phyloP scores from a whole-genome alignment of 2,113 vertebrate genomes.

The Percina caprodes region DNA sequence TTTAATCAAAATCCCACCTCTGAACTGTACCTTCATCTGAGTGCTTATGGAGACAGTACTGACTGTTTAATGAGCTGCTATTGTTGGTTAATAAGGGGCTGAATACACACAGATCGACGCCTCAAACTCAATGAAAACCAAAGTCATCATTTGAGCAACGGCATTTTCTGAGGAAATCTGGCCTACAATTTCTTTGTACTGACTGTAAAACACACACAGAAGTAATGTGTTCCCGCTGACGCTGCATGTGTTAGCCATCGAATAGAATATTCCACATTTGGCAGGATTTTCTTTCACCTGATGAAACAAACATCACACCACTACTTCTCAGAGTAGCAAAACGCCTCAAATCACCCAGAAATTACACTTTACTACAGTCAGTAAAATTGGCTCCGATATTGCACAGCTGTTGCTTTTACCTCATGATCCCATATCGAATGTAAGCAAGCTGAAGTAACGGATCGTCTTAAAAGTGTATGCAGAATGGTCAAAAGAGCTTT shows the following conservation, averaged over 20 bases:
- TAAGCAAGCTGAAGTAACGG: too few species aligned
- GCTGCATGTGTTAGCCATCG: not conserved
- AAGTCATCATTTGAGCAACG: not conserved
- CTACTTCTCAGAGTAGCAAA: too few species aligned
- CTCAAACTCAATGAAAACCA: not conserved
- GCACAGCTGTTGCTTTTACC: too few species aligned
- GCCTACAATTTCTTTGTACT: not conserved
- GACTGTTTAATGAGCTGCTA: not conserved
- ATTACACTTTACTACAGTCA: too few species aligned
- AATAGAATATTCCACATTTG: not conserved
- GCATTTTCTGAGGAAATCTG: not conserved
- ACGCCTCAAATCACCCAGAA: too few species aligned
- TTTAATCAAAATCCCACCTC: not conserved
- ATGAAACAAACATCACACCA: too few species aligned
- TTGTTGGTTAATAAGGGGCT: not conserved
- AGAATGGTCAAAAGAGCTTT: too few species aligned
- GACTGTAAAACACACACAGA: slow-evolving; percentile 1
- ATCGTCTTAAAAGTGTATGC: too few species aligned
- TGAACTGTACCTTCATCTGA: not conserved
- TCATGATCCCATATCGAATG: too few species aligned
- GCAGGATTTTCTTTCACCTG: too few species aligned
- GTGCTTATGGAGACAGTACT: not conserved
- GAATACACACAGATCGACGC: not conserved
- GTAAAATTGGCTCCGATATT: too few species aligned
- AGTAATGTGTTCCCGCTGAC: not conserved